Evolutionary conservation across 1,140 invertebrate genomes (phyloP).

Genomic region (Tetramorium alpestre): DNA sequence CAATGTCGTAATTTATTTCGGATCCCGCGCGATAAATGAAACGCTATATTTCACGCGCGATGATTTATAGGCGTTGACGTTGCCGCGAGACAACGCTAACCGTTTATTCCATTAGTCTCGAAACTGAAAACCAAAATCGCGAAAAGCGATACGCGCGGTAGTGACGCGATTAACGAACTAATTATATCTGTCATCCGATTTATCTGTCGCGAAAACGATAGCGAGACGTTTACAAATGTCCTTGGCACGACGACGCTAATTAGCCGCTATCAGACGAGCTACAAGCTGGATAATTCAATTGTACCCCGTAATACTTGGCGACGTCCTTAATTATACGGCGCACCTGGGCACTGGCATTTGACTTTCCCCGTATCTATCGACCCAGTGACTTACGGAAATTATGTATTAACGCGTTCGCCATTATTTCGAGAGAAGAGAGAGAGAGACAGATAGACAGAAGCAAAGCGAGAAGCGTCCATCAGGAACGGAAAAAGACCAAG

Average conservation of each 20-base stretch:
- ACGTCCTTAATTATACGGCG: constrained; percentile 49
- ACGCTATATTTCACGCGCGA: constrained; percentile 25
- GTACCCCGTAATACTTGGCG: constrained; percentile 2
- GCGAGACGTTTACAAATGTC: constrained; percentile 54
- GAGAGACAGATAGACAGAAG: not conserved
- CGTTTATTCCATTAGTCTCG: constrained; percentile 39
- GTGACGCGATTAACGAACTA: constrained; percentile 42
- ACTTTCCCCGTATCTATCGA: constrained; percentile 18
- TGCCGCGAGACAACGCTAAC: constrained; percentile 12
- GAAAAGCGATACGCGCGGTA: constrained; percentile 26
- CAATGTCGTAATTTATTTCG: constrained; percentile 51
- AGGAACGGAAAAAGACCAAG: not conserved
- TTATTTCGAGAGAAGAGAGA: constrained; percentile 10
- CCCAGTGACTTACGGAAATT: constrained; percentile 58
- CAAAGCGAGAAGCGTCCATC: not conserved
- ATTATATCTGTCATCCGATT: constrained; percentile 56
- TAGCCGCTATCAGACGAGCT: constrained; percentile 52
- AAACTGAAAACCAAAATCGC: constrained; percentile 49
- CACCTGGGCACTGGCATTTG: constrained; percentile 30
- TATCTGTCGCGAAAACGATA: constrained; percentile 24
- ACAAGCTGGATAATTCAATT: constrained; percentile 42
- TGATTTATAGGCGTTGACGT: constrained; percentile 18
- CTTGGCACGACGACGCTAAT: constrained; percentile 35
- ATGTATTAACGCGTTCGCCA: constrained; percentile 62
- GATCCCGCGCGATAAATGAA: constrained; percentile 42